Conservation (phyloP, 1,140 invertebrate species). For the Tetraneura akinire region DNA sequence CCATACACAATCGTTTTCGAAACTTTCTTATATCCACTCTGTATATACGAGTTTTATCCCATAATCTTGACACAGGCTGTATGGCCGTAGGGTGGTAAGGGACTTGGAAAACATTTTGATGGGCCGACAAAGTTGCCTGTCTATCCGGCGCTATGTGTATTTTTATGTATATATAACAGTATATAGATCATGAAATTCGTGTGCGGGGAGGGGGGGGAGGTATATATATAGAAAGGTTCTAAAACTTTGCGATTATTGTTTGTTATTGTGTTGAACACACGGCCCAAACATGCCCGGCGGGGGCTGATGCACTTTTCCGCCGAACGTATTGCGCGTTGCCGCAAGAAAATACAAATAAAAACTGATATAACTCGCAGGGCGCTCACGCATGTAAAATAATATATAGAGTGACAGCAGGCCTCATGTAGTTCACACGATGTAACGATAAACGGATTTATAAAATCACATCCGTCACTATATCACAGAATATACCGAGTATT, state of each 20-base stretch:
- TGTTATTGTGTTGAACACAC: constrained; percentile 37
- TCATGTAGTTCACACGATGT: not conserved
- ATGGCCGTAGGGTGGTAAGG: constrained; percentile 14
- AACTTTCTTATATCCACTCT: constrained; percentile 30
- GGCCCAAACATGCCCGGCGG: constrained; percentile 29
- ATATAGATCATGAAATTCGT: not conserved
- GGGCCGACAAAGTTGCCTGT: constrained; percentile 36
- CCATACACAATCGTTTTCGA: not conserved
- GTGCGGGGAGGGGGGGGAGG: not conserved
- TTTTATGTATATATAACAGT: not conserved
- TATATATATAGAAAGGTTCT: not conserved
- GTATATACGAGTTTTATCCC: constrained; percentile 18
- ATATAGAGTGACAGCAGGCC: not conserved
- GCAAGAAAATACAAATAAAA: constrained; percentile 11
- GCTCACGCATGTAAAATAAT: not conserved
- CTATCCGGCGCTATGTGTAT: not conserved
- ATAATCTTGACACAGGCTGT: constrained; percentile 35
- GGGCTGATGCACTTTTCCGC: constrained; percentile 25
- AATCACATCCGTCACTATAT: not conserved
- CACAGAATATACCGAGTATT: too few species aligned
- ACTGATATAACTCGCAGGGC: not conserved
- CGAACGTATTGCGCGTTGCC: not conserved
- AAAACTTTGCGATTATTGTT: constrained; percentile 41
- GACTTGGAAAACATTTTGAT: constrained; percentile 47
- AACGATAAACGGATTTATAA: not conserved